Evolutionary conservation across 1,140 invertebrate species (phyloP).

Genomic region (Grapholita molesta): DNA sequence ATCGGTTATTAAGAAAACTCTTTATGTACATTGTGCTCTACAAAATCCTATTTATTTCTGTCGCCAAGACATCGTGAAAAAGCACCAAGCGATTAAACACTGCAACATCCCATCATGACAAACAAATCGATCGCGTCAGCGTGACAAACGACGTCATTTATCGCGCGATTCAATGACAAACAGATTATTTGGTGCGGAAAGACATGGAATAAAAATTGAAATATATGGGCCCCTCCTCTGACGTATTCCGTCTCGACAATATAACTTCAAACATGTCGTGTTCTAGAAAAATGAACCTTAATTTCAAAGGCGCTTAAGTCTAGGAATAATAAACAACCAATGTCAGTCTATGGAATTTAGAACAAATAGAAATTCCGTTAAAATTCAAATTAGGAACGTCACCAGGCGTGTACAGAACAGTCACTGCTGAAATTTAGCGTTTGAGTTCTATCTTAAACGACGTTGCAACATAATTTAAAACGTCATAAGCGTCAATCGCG

Average conservation of each 20-base stretch:
- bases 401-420: background rate
- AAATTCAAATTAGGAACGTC: background rate
- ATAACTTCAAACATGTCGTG: background rate
- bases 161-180: constrained; percentile 6
- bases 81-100: background rate
- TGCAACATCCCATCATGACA: background rate
- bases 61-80: background rate
- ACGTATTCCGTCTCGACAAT: background rate
- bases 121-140: background rate
- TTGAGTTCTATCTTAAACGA: background rate
- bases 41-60: background rate
- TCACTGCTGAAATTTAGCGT: background rate
- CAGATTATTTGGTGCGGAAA: constrained; percentile 4
- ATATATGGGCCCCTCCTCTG: background rate
- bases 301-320: background rate
- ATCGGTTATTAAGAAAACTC: too few relatives aligned
- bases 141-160: background rate
- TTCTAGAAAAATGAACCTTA: background rate
- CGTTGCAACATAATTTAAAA: background rate
- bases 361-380: background rate
- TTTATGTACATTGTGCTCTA: too few relatives aligned
- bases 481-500: background rate
- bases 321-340: background rate
- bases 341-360: background rate
- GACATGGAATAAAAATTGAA: constrained; percentile 7